These are phyloP conservation scores for Pseudococcus viburni DNA, from an alignment of 2,888 invertebrate genomes.

Conservation along the genomic window DNA sequence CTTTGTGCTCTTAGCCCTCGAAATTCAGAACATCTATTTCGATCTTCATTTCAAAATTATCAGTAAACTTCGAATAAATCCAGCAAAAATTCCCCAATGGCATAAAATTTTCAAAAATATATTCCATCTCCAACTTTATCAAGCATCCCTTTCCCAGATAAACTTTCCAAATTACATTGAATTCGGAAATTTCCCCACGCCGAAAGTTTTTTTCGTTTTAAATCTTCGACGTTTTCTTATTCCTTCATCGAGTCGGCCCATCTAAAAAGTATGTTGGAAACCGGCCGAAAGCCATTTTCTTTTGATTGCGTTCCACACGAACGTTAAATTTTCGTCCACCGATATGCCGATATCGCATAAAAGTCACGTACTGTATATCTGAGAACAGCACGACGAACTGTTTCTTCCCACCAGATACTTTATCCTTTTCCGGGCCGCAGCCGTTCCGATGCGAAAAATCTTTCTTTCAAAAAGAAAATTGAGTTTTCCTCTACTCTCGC, in stretches of 20 bases:
- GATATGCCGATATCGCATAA: conserved; percentile 59
- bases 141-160: too few relatives aligned
- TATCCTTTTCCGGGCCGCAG: conserved; percentile 14
- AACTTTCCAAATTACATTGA: too few relatives aligned
- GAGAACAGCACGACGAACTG: background rate
- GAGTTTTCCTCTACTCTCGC: conserved; percentile 37
- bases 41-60: too few relatives aligned
- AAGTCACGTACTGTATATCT: conserved; percentile 52
- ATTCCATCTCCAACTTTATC: too few relatives aligned
- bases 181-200: background rate
- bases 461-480: conserved; percentile 39
- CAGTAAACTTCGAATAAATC: too few relatives aligned
- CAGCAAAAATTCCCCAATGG: too few relatives aligned
- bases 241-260: background rate
- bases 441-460: conserved; percentile 4
- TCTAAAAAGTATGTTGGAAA: background rate
- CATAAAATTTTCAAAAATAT: too few relatives aligned
- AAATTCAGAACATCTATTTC: too few relatives aligned
- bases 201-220: conserved; percentile 4
- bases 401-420: conserved; percentile 37
- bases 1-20: too few relatives aligned
- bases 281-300: conserved; percentile 38
- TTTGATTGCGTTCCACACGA: conserved; percentile 55
- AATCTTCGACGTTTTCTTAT: background rate
- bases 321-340: conserved; percentile 45